Evolutionary conservation across 1,140 invertebrate species (phyloP).

Genomic region (Hypsibius dujardini): DNA sequence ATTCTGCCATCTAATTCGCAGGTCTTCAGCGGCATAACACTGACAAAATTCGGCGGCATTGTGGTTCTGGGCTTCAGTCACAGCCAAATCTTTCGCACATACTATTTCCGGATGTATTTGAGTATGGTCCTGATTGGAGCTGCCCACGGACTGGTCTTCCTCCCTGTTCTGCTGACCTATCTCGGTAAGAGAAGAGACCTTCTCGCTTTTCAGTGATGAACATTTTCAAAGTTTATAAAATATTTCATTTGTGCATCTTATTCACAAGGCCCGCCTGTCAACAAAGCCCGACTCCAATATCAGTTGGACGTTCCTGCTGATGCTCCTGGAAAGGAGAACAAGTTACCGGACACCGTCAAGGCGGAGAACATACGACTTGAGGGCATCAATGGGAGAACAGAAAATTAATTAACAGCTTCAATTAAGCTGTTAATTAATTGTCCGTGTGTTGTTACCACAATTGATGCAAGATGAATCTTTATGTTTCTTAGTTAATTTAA

Average conservation of each 20-base stretch:
- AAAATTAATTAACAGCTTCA: too few relatives aligned
- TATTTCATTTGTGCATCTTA: background rate
- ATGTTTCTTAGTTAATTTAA: too few relatives aligned
- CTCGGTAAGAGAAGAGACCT: slow-evolving; percentile 51
- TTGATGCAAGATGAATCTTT: too few relatives aligned
- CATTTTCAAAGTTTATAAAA: background rate
- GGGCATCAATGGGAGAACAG: too few relatives aligned
- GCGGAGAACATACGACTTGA: too few relatives aligned
- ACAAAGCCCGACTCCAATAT: background rate
- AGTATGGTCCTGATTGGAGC: slow-evolving; percentile 74
- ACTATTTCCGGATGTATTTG: slow-evolving; percentile 89
- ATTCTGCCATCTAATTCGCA: slow-evolving; percentile 31
- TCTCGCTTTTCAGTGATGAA: background rate
- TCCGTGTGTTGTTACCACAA: too few relatives aligned
- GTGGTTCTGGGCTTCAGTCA: slow-evolving; percentile 74
- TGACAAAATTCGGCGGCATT: slow-evolving; percentile 80
- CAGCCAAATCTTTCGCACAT: slow-evolving; percentile 80
- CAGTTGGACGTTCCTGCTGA: background rate
- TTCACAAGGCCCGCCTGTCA: background rate
- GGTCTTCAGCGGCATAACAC: slow-evolving; percentile 75
- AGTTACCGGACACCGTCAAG: too few relatives aligned
- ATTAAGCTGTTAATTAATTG: too few relatives aligned
- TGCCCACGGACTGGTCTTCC: slow-evolving; percentile 65
- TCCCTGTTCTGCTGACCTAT: slow-evolving; percentile 79
- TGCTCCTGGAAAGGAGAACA: too few relatives aligned